Conservation (phyloP, 2,888 invertebrate genomes). For the Caenorhabditis sp. region DNA sequence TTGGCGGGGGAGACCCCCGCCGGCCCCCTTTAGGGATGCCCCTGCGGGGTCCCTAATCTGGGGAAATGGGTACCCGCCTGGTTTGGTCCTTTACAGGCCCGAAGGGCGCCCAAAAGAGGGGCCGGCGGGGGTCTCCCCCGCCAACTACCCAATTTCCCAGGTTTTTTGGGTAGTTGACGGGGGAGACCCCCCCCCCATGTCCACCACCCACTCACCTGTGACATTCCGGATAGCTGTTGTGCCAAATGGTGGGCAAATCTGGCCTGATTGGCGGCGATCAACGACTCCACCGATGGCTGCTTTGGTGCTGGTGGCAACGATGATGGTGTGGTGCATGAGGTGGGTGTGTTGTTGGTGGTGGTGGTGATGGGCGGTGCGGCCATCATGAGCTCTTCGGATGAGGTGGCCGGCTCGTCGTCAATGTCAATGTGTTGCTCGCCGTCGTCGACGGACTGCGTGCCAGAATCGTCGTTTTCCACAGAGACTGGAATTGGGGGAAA, state of each 20-base stretch:
- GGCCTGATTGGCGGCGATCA: conserved; percentile 40
- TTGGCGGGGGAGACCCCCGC: too few species aligned
- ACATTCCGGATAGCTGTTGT: conserved; percentile 29
- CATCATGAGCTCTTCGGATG: conserved; percentile 6
- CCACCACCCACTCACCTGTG: not conserved
- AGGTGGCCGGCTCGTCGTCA: not conserved
- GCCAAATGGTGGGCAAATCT: conserved; percentile 39
- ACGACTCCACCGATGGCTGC: conserved; percentile 23
- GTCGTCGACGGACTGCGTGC: conserved; percentile 46
- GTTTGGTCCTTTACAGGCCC: too few species aligned
- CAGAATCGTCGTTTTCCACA: conserved; percentile 53
- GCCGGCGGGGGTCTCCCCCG: too few species aligned
- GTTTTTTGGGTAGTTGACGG: too few species aligned
- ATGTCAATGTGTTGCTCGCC: conserved; percentile 3
- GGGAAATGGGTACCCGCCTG: too few species aligned
- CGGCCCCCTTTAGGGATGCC: too few species aligned
- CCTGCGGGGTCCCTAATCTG: too few species aligned
- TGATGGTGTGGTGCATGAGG: too few species aligned
- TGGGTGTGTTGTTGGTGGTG: not conserved
- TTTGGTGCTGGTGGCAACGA: not conserved
- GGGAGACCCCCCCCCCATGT: too few species aligned
- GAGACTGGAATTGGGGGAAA: conserved; percentile 3
- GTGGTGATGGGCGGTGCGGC: too few species aligned
- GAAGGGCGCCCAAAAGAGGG: too few species aligned
- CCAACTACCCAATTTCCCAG: too few species aligned